Base-by-base conservation (phyloP, 2,797 vertebrate genomes). In the Oreortyx pictus region DNA sequence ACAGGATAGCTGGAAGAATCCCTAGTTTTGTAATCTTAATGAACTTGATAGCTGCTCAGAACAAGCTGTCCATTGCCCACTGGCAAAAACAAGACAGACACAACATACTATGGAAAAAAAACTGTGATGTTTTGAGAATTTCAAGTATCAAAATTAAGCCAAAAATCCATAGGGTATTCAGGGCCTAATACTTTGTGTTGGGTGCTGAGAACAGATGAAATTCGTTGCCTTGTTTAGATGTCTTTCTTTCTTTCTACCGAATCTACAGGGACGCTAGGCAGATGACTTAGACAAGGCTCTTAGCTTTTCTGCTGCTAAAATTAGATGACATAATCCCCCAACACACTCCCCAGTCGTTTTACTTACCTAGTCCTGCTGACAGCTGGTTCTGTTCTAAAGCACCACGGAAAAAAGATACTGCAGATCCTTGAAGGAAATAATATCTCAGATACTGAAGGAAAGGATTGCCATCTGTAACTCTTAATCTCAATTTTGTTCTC, bases 401-500 rank as follows among this genome's bases (percentile, higher is more conserved):
- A 94, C 59, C 62, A 68, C 76, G 86, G 79, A 68, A 94, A 95
- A 92, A 90, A 0, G 9, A 77, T 80, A 39, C 52, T 15, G 1
- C 68, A 81, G 72, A 85, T 90, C 75, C 81, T 94, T 92, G 81
- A 96, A 95, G 91, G 82, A 96, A 93, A 95, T 92, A 91, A 92
- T 25, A 16, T 89, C 80, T 68, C 52, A 82, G 47, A 88, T 3
- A 93, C 82, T 47, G 66, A 92, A 57, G 83, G 91, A 90, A 94
- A 93, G 65, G 52, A 92, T 65, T 67, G 80, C 84, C 95, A 95
- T 93, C 93, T 95, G 92, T 92, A 96, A 75, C 61, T 89, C 90
- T 92, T 84, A 93, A 94, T 92, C 93, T 82, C 83, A 80, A 61
- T 93, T 95, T 92, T 91, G 44, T 72, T 92, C 94, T 90, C 91